Evolutionary conservation across 2,888 invertebrate species (phyloP).

Genomic region (Nomada hirtipes): DNA sequence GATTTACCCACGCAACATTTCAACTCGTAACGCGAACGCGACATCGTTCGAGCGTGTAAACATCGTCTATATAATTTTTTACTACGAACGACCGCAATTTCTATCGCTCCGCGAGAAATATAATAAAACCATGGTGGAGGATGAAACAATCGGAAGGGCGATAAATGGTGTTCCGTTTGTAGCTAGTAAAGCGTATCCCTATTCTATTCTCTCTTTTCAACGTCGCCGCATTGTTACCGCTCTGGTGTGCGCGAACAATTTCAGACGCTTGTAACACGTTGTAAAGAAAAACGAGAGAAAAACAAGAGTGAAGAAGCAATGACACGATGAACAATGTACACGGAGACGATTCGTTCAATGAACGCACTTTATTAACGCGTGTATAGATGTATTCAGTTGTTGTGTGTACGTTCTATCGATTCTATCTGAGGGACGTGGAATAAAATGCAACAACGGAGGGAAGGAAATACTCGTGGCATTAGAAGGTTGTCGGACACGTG

Average conservation of each 20-base stretch:
- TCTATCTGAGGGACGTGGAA: no score
- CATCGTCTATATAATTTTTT: conserved; percentile 33
- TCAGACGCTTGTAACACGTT: conserved; percentile 25
- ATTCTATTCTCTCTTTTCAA: not conserved
- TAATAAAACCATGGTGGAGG: conserved; percentile 30
- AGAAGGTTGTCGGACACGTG: conserved; percentile 25
- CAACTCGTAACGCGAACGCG: conserved; percentile 5
- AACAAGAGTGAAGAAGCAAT: not conserved
- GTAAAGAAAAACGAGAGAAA: not conserved
- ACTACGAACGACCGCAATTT: conserved; percentile 26
- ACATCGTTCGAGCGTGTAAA: not conserved
- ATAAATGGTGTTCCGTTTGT: conserved; percentile 37
- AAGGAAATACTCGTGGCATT: not conserved
- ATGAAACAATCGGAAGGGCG: conserved; percentile 41
- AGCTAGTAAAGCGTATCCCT: conserved; percentile 14
- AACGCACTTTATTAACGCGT: not conserved
- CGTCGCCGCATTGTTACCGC: not conserved
- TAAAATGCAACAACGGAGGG: not conserved
- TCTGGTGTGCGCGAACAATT: conserved; percentile 8
- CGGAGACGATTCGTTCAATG: conserved; percentile 28
- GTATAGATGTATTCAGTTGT: not conserved
- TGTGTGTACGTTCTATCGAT: not conserved
- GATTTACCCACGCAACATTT: conserved; percentile 18
- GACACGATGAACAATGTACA: not conserved
- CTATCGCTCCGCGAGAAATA: conserved; percentile 28